Evolutionary conservation across 2,113 vertebrate genomes (phyloP), one percentile per base, ranked within the genome.

Genomic region (Scomber japonicus): DNA sequence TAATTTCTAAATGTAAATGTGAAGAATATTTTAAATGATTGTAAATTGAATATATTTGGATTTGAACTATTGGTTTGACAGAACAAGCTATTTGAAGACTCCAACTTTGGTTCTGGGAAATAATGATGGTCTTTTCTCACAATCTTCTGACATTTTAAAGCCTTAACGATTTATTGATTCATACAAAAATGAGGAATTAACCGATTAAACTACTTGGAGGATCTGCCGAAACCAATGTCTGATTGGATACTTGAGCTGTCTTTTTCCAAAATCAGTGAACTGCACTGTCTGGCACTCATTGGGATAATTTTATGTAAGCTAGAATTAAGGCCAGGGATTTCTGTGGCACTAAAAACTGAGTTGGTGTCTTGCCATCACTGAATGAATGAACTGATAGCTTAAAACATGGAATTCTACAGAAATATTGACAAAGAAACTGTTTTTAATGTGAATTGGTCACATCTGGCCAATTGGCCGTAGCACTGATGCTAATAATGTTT

Each of bases 401-500:
- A n/a, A 21, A 44, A 44, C 17, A 10, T 24, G 11, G 48, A 35
- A 55, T 4, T 40, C 40, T 68, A 12, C 1, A 27, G 24, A 1
- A 27, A 27, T 27, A 27, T 27, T 27, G 24, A 27, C 24, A 53
- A 45, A 62, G 11, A 45, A 44, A 21, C 31, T 12, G 19, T 55
- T 4, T 49, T 44, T 19, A 54, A 60, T 45, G 13, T 54, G 15
- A 5, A 48, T 48, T 24, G 0, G 15, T 53, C 14, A 27, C 11
- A 0, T 65, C 62, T 66, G 64, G n/a, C 5, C 46, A 45, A 11
- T n/a, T 14, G 10, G 3, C 16, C 60, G 64, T 1, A 62, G 11
- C 53, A 15, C n/a, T 45, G 48, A 73, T 19, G 16, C 46, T 2
- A 46, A 46, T 53, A 21, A 31, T 75, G 3, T 70, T 78, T 27